Base-by-base conservation (phyloP, 2,888 invertebrate genomes). In the Cataglyphis rosenhaueri region DNA sequence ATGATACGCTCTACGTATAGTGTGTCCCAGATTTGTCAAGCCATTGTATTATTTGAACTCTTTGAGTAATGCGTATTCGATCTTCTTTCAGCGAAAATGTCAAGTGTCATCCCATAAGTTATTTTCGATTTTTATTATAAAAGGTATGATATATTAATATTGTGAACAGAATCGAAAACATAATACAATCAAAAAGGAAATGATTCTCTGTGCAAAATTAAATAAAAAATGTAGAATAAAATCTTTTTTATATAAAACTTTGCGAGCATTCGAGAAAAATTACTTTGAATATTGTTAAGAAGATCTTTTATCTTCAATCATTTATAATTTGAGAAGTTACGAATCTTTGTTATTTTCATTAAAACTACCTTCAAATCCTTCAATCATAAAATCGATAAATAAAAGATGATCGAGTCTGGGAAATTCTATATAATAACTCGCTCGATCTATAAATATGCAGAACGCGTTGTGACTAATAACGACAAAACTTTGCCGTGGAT, bases 11-110 rank as follows among this genome's bases (percentile, higher is more conserved):
- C 44, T 32, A 44, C 32, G 21, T 48, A 35, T 29, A 48, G 21
- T 21, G 35, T 25, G 25, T 55, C 18, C 75, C 25, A 38, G 25
- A 76, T 55, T 75, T 61, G 66, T 55, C 66, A n/a, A 29, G 5
- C 52, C 25, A 55, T 21, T 52, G 38, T 12, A 57, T 29, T 66
- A 9, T n/a, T 52, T 4, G 25, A 1, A 66, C 55, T 76, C 41
- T 59, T 57, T n/a, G 18, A 41, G 4, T 21, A 44, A 65, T 44
- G 35, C 15, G 75, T 25, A 52, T 52, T n/a, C 12, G 15, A 65
- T 52, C n/a, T 55, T 21, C 9, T 15, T 12, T 52, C 18, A 18
- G 21, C 15, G 9, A 75, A 18, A 62, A 74, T 64, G 4, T 41
- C 38, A 32, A 74, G 15, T 15, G 32, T 35, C 18, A n/a, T 10